These are phyloP conservation scores for Luperina testacea DNA, from an alignment of 2,888 invertebrate genomes.

Conservation along the genomic window DNA sequence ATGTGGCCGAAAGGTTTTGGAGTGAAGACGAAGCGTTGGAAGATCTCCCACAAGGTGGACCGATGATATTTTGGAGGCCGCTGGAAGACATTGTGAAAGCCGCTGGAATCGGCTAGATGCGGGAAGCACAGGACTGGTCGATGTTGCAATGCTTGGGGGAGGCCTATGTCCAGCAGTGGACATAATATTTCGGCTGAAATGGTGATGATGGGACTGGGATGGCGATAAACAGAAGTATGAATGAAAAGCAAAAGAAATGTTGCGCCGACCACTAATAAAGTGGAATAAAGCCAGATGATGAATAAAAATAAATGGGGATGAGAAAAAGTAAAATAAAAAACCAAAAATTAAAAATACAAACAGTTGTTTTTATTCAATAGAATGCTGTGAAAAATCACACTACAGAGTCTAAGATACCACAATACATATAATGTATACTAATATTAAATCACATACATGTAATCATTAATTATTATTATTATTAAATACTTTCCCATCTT, in stretches of 20 bases:
- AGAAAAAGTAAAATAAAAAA: conserved; percentile 51
- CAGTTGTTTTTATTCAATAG: conserved; percentile 64
- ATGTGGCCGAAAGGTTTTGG: neutral
- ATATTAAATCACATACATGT: conserved; percentile 66
- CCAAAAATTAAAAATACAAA: conserved; percentile 62
- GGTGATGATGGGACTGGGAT: neutral
- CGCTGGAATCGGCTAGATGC: neutral
- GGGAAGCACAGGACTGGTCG: neutral
- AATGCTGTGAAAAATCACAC: conserved; percentile 66
- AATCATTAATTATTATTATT: conserved; percentile 53
- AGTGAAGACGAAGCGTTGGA: neutral
- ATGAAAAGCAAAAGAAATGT: neutral
- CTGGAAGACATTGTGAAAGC: neutral
- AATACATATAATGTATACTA: conserved; percentile 70
- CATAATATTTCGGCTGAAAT: neutral
- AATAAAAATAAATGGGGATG: conserved; percentile 6
- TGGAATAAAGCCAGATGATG: neutral
- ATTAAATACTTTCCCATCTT: conserved; percentile 23
- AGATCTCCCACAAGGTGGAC: neutral
- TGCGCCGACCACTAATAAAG: neutral
- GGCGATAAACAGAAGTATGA: neutral
- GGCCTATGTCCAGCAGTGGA: neutral
- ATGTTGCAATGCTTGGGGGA: neutral
- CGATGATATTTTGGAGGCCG: neutral
- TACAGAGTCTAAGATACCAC: conserved; percentile 56